These are phyloP conservation scores for Nettapus auritus DNA, from an alignment of 2,113 vertebrate genomes.

Conservation along the genomic window DNA sequence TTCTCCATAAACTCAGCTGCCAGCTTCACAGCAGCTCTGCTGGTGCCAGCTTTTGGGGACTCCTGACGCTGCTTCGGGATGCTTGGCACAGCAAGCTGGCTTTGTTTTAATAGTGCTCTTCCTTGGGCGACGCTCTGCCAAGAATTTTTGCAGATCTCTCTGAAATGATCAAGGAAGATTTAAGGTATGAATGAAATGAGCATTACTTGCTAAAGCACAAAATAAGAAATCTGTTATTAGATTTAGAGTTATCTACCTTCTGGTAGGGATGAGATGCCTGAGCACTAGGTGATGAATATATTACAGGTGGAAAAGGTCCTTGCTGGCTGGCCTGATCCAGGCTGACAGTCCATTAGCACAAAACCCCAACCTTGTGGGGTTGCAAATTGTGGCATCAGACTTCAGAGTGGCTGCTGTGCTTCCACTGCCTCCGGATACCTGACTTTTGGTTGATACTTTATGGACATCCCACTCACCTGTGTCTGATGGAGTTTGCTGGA, in stretches of 20 bases:
- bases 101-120: conserved; percentile 11
- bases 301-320: not conserved
- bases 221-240: not conserved
- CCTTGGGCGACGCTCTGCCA: not conserved
- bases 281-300: not conserved
- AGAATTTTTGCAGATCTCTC: not conserved
- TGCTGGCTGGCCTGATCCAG: not conserved
- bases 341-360: not conserved
- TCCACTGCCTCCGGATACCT: not conserved
- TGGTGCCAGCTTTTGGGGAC: not conserved
- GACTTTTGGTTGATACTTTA: not conserved
- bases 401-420: rapidly evolving
- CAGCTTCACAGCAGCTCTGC: not conserved
- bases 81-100: not conserved
- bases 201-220: not conserved
- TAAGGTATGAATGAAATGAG: not conserved
- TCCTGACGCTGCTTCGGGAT: not conserved
- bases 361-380: rapidly evolving
- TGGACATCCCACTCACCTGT: not conserved
- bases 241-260: not conserved
- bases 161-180: not conserved
- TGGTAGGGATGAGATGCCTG: not conserved
- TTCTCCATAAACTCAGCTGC: not conserved
- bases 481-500: not conserved
- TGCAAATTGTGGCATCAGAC: not conserved